Conservation (phyloP, 1,140 invertebrate species). For the Hypsibius dujardini region DNA sequence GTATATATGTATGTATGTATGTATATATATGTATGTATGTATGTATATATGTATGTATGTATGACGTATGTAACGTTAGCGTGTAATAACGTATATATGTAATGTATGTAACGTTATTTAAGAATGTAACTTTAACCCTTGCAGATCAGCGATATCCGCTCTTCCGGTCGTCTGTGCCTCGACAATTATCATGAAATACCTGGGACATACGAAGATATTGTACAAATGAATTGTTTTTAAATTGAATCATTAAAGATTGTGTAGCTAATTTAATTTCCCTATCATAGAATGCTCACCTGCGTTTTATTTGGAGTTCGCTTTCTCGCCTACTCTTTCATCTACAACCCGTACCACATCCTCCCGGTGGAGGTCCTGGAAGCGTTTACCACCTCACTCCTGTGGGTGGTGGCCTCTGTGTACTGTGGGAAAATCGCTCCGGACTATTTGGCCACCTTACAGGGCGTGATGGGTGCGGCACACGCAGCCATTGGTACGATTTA, state of each 20-base stretch:
- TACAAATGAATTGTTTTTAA: slow-evolving; percentile 51
- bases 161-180: slow-evolving; percentile 56
- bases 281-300: background rate
- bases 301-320: background rate
- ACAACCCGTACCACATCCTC: background rate
- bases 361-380: background rate
- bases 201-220: slow-evolving; percentile 60
- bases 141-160: slow-evolving; percentile 48
- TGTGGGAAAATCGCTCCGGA: no score
- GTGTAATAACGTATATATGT: no score
- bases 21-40: no score
- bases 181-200: slow-evolving; percentile 52
- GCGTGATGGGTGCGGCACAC: no score
- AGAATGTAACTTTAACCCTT: no score
- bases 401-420: background rate
- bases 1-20: no score
- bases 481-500: no score
- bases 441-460: no score
- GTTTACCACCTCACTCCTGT: background rate
- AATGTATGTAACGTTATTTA: no score
- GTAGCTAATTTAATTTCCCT: no score
- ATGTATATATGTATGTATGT: no score
- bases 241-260: slow-evolving; percentile 32
- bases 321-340: background rate
- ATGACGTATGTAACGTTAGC: no score